Percentiles rank a stretch among this genome's conserved stretches.
These are phyloP conservation scores for Melanotaenia parkinsoni DNA, from an alignment of 2,797 vertebrate species.

Conservation along the genomic window DNA sequence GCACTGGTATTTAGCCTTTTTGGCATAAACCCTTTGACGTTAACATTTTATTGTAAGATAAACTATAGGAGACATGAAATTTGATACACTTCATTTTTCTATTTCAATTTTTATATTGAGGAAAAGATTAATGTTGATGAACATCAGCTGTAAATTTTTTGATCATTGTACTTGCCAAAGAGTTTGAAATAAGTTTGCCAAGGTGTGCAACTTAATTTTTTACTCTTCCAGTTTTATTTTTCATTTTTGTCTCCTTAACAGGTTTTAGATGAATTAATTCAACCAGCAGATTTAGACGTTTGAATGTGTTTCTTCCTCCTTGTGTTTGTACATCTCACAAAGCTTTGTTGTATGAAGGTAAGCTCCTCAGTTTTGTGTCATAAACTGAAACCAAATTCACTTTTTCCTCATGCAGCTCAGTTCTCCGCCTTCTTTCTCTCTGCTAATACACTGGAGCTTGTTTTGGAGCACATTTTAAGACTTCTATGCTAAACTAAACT, in stretches of 20 bases:
- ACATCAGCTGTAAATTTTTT: constrained; percentile 53
- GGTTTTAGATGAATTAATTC: constrained; percentile 49
- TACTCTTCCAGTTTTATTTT: constrained; percentile 63
- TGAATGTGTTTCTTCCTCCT: constrained; percentile 72
- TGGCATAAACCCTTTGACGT: constrained; percentile 65
- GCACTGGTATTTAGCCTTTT: constrained; percentile 67
- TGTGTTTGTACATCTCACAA: constrained; percentile 51
- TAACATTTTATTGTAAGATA: constrained; percentile 80
- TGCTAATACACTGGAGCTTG: not conserved
- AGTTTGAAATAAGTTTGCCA: constrained; percentile 70
- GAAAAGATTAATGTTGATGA: constrained; percentile 37
- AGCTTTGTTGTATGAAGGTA: constrained; percentile 1
- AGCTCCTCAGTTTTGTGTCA: constrained; percentile 4
- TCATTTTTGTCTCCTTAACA: constrained; percentile 34
- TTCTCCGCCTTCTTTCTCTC: not conserved
- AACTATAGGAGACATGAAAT: constrained; percentile 48
- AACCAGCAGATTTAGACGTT: constrained; percentile 71
- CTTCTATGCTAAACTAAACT: not conserved
- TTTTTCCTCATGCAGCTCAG: not conserved
- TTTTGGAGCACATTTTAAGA: not conserved
- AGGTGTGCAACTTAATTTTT: constrained; percentile 77
- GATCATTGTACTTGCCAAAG: constrained; percentile 83
- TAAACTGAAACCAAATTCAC: not conserved
- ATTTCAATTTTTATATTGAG: constrained; percentile 72
- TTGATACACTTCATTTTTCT: constrained; percentile 74